These are phyloP conservation scores for Epinephelus moara DNA, from an alignment of 2,113 vertebrate genomes.

Conservation along the genomic window DNA sequence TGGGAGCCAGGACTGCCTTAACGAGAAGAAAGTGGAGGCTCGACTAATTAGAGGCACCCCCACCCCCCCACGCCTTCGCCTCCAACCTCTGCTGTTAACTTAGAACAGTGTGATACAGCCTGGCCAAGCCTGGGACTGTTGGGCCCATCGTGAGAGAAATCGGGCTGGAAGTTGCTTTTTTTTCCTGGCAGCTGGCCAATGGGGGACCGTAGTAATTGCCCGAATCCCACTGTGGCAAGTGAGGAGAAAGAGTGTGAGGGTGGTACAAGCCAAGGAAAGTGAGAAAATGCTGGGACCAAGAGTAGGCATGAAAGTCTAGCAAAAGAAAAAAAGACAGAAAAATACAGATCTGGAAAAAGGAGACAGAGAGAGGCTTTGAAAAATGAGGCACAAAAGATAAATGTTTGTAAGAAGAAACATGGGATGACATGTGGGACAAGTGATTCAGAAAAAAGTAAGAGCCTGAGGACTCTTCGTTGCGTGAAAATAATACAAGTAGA, in stretches of 20 bases:
- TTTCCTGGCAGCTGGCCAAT: constrained; percentile 66
- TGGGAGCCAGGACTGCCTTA: constrained; percentile 67
- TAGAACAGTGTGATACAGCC: constrained; percentile 51
- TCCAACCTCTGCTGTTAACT: constrained; percentile 48
- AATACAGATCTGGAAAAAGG: constrained; percentile 1
- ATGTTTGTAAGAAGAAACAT: constrained; percentile 28
- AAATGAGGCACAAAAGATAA: constrained; percentile 32
- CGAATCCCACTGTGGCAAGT: constrained; percentile 74
- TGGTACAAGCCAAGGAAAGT: constrained; percentile 57
- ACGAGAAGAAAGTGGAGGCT: constrained; percentile 63
- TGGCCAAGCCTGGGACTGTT: constrained; percentile 44
- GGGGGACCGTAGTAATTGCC: constrained; percentile 77
- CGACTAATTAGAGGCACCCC: constrained; percentile 76
- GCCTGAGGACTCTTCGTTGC: constrained; percentile 1
- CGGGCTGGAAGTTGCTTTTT: constrained; percentile 60
- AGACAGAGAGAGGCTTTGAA: constrained; percentile 8
- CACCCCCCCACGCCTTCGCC: constrained; percentile 4
- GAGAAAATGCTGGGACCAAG: constrained; percentile 50
- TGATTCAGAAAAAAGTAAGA: constrained; percentile 22
- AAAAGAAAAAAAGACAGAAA: constrained; percentile 5
- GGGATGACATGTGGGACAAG: background rate
- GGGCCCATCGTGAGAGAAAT: constrained; percentile 59
- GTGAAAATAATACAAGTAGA: constrained; percentile 34
- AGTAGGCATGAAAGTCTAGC: constrained; percentile 51
- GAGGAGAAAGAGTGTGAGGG: constrained; percentile 57